Conservation (phyloP, 2,797 vertebrate species). For the Acropternis orthonyx region DNA sequence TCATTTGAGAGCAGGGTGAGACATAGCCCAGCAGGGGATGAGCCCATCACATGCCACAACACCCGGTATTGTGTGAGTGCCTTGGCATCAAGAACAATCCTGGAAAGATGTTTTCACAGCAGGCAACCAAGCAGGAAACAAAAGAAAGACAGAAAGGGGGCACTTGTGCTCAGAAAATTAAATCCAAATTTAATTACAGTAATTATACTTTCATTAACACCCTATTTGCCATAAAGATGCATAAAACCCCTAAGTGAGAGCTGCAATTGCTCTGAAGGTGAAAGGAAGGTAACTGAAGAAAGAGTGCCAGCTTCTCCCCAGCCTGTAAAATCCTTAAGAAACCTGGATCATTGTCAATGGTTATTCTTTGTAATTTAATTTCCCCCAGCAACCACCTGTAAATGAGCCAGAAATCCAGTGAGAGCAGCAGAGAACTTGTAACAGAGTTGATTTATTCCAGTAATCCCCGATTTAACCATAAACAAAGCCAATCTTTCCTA, state of each 20-base stretch:
- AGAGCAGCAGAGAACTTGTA: not conserved
- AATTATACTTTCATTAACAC: conserved; percentile 28
- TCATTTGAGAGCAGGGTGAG: not conserved
- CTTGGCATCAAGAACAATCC: not conserved
- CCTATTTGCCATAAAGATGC: not conserved
- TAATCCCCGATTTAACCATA: not conserved
- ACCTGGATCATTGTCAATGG: not conserved
- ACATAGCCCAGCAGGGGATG: not conserved
- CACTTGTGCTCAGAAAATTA: conserved; percentile 33
- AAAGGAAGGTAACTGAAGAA: not conserved
- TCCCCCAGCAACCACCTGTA: not conserved
- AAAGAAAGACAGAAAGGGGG: conserved; percentile 25
- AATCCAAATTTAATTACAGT: conserved; percentile 27
- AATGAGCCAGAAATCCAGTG: not conserved
- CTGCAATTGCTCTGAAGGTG: not conserved
- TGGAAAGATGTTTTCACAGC: conserved; percentile 21
- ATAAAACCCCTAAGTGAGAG: not conserved
- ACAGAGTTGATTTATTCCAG: conserved; percentile 1
- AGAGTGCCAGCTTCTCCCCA: not conserved
- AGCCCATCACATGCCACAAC: not conserved
- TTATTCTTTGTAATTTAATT: not conserved
- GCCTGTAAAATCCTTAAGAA: not conserved
- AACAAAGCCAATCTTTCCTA: not conserved
- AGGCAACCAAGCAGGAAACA: conserved; percentile 9
- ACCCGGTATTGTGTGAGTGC: not conserved